Evolutionary conservation across 37 sponge, comb jelly and placozoan genomes (phyloP).

Genomic region (Hexactinellida sp.): DNA sequence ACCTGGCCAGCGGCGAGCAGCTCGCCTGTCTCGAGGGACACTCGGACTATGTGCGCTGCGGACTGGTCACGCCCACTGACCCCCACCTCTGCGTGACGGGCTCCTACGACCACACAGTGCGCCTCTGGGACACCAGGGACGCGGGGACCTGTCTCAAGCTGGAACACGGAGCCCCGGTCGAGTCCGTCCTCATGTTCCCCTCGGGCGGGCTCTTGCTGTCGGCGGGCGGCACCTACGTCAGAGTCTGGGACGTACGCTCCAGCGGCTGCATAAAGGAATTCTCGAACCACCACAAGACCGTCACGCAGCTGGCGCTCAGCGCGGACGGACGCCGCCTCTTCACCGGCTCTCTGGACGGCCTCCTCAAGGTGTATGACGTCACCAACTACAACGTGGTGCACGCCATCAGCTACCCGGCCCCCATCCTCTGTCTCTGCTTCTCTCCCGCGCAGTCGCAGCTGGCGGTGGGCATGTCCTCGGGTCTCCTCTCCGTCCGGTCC

Average conservation of each 20-base stretch:
- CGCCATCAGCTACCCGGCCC: conserved; percentile 74
- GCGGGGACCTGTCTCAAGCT: conserved; percentile 21
- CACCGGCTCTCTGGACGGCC: conserved; percentile 63
- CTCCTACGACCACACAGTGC: conserved; percentile 86
- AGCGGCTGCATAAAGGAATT: conserved; percentile 47
- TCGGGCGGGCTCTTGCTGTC: conserved; percentile 60
- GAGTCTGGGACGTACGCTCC: conserved; percentile 80
- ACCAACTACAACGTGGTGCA: conserved; percentile 65
- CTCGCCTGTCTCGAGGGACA: conserved; percentile 39
- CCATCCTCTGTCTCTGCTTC: conserved; percentile 66
- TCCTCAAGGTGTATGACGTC: conserved; percentile 81
- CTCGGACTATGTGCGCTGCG: conserved; percentile 53
- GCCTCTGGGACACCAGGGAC: conserved; percentile 76
- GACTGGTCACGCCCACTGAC: conserved; percentile 24
- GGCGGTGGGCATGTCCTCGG: conserved; percentile 78
- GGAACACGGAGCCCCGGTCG: conserved; percentile 88
- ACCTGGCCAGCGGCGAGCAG: conserved; percentile 51
- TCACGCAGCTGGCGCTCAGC: conserved; percentile 48
- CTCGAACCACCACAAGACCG: conserved; percentile 96
- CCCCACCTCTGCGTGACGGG: conserved; percentile 40
- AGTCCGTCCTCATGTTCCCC: conserved; percentile 64
- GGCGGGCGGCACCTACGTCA: conserved; percentile 62
- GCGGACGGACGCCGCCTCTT: conserved; percentile 78
- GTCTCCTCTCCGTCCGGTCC: conserved; percentile 55
- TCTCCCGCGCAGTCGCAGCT: conserved; percentile 78